A percentile compares a stretch with the other conserved stretches of the same genome.
phyloP scores from a whole-genome alignment of 2,113 vertebrate species.

The Neodon shergylaensis region DNA sequence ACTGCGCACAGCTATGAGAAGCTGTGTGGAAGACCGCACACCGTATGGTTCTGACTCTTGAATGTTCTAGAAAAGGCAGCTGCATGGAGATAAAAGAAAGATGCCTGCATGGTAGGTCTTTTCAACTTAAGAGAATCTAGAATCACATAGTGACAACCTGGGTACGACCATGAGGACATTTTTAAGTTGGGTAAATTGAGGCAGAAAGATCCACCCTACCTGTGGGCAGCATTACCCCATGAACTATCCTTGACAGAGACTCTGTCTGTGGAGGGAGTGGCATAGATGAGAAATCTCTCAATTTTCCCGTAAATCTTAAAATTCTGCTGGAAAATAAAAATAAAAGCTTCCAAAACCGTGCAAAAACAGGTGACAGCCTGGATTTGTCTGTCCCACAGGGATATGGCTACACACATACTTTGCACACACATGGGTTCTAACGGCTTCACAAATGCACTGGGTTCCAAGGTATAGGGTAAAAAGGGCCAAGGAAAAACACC shows the following conservation, averaged over 20 bases:
- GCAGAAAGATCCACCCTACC: not conserved
- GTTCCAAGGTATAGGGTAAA: not conserved
- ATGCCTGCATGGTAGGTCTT: not conserved
- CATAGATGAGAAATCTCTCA: not conserved
- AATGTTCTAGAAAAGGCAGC: not conserved
- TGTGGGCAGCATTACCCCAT: not conserved
- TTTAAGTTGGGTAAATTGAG: not conserved
- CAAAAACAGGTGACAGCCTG: not conserved
- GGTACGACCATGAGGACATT: not conserved
- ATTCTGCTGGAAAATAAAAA: not conserved
- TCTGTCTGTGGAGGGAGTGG: too few species aligned
- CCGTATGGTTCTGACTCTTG: not conserved
- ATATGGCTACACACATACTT: not conserved
- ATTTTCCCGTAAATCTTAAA: not conserved
- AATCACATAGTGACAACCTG: not conserved
- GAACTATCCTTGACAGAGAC: not conserved
- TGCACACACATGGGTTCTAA: not conserved
- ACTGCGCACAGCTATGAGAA: not conserved
- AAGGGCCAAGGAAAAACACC: not conserved
- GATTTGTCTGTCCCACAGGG: not conserved
- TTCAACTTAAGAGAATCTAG: not conserved
- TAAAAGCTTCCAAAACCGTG: not conserved
- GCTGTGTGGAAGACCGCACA: not conserved
- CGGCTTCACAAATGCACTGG: not conserved
- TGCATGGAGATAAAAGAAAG: not conserved